Base-by-base conservation (phyloP, 2,797 vertebrate species). In the Pteropus rufus region DNA sequence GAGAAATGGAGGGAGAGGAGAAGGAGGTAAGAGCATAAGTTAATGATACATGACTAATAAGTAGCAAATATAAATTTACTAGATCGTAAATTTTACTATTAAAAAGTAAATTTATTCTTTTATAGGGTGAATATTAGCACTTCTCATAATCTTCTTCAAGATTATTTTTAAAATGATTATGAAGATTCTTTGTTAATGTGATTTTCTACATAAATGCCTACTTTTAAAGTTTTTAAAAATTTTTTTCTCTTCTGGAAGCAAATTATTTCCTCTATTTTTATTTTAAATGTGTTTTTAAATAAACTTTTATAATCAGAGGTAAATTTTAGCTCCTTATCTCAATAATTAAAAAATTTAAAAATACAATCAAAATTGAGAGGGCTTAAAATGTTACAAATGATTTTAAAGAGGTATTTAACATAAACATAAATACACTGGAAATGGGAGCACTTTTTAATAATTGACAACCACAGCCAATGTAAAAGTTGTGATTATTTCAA, bases 281-380 rank as follows among this genome's bases (percentile, higher is more conserved):
- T 52, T 64, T 64, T 70, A 73, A 85, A 81, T 19, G 12, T 75
- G 8, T 29, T 67, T 90, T 56, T 36, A 19, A 89, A 81, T 75
- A 49, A 39, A 31, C 16, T 76, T 76, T 85, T 91, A 79, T 19
- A 79, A 75, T 67, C 19, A 36, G 64, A 88, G 29, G 2, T 67
- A 88, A 89, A 73, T 73, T 82, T 91, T n/a, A 89, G 12, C n/a
- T 94, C 39, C 49, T 34, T 19, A 58, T 8, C 39, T 36, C 56
- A 92, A 54, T 31, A 64, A 90, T 23, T 96, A 34, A 88, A 93
- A 72, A 49, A 8, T 93, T 67, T 62, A 89, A 94, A 65, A 93
- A 58, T 23, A 80, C 1, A 79, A 41, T 31, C 14, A 58, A 89
- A 89, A 77, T 60, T 44, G 85, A 81, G 7, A 44, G 5, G 1